Evolutionary conservation across 2,797 vertebrate species (phyloP), one percentile per base, ranked within the genome.

Genomic region (Picus viridis): DNA sequence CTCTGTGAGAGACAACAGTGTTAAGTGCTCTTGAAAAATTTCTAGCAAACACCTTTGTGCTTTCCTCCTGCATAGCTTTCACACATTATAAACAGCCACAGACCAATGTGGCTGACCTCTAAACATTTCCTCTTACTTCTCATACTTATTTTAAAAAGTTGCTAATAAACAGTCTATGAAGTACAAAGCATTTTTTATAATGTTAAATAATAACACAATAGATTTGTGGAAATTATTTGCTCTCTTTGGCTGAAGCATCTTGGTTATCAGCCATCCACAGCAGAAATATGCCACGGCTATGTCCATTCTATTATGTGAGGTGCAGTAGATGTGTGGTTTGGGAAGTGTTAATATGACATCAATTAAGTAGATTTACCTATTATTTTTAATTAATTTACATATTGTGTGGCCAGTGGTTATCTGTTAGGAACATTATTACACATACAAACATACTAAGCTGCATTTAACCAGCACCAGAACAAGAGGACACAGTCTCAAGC

Each of bases 361-460:
- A 86, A 41, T 71, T 79, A 83, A 88, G 68, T 68, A 90, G 79
- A 92, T 77, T 39, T 16, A 87, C 70, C 64, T 64, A 62, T 86
- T 91, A 89, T 72, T 88, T 95, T 61, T 29, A 86, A 88, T 92
- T 91, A 89, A 88, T 88, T 63, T 49, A 76, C 23, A 47, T 53
- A 84, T 71, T 79, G 54, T 72, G 77, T 76, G 74, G 92, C 47
- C 85, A 94, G 83, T 73, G 54, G 74, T 91, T 83, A 91, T 71
- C 89, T 91, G 77, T 39, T 59, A 89, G 83, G 75, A 36, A 82
- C 64, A 67, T 84, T 88, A 92, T 91, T 80, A 74, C 80, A 77
- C 63, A 81, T 45, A 83, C 72, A 77, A 64, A 75, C 34, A 70
- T 57, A 73, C 41, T 30, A 82, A 90, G 88, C 82, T 77, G 85